A percentile compares a stretch with the other conserved stretches of the same genome.
Conservation (phyloP, 1,140 invertebrate genomes). For the Polyergus mexicanus region DNA sequence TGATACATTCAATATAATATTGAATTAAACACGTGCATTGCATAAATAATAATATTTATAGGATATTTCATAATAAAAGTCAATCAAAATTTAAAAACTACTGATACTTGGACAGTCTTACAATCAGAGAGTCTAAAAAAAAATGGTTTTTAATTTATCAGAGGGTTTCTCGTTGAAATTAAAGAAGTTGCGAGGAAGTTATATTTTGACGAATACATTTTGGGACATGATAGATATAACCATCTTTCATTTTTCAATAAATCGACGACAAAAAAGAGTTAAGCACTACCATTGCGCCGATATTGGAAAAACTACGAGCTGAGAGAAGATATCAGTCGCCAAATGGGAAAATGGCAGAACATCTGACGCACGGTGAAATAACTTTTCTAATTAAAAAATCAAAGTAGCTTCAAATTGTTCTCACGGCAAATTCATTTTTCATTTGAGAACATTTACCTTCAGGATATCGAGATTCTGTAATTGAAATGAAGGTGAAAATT, state of each 20-base stretch:
- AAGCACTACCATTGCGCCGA: background rate
- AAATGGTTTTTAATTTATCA: slow-evolving; percentile 10
- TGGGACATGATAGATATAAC: background rate
- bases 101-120: background rate
- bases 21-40: background rate
- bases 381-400: slow-evolving; percentile 19
- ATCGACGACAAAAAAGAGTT: slow-evolving; percentile 9
- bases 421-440: slow-evolving; percentile 18
- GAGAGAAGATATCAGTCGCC: slow-evolving; percentile 1
- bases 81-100: background rate
- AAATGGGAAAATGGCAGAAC: slow-evolving; percentile 27
- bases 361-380: slow-evolving; percentile 25
- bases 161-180: slow-evolving; percentile 11
- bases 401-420: background rate
- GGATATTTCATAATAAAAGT: background rate
- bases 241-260: slow-evolving; percentile 39
- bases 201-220: slow-evolving; percentile 6
- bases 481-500: too few relatives aligned
- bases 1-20: background rate
- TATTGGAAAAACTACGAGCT: slow-evolving; percentile 36
- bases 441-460: background rate
- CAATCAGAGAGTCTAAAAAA: background rate
- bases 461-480: too few relatives aligned
- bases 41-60: background rate
- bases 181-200: background rate